A percentile compares a stretch with the other conserved stretches of the same genome.
Evolutionary conservation across 2,113 vertebrate genomes (phyloP).

Genomic region (Helogale parvula): DNA sequence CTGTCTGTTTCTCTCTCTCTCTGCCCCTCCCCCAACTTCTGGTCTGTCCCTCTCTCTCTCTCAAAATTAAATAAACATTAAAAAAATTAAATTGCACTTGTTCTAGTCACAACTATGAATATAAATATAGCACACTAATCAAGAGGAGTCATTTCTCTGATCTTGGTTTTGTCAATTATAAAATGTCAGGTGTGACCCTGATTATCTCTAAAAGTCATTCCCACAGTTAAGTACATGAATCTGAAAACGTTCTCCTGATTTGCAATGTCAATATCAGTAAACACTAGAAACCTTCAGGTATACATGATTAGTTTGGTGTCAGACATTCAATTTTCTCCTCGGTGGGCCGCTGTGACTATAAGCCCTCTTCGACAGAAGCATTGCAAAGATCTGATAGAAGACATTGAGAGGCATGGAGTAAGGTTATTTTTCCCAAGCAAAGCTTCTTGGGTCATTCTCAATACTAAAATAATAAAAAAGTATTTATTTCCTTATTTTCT

Average conservation of each 20-base stretch:
- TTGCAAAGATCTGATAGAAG: not conserved
- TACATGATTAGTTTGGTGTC: not conserved
- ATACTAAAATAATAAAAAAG: not conserved
- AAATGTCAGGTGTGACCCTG: constrained; percentile 35
- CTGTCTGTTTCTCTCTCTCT: no score
- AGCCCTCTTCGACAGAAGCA: not conserved
- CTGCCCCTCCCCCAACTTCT: no score
- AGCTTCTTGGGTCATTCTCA: not conserved
- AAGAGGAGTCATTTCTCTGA: not conserved
- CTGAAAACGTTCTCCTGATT: constrained; percentile 28
- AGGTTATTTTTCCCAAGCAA: not conserved
- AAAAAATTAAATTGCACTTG: not conserved
- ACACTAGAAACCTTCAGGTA: not conserved
- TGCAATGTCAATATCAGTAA: not conserved
- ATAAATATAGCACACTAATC: not conserved
- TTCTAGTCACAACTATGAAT: not conserved
- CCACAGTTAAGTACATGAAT: not conserved
- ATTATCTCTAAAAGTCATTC: constrained; percentile 27
- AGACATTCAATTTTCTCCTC: not conserved
- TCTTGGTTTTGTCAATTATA: constrained; percentile 27
- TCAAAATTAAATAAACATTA: not conserved
- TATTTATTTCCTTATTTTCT: not conserved
- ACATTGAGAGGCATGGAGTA: not conserved
- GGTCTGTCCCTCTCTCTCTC: no score
- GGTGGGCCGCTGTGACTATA: not conserved